Evolutionary conservation across 2,113 vertebrate genomes (phyloP), one percentile per base, ranked within the genome.

Genomic region (Bagarius yarrelli): DNA sequence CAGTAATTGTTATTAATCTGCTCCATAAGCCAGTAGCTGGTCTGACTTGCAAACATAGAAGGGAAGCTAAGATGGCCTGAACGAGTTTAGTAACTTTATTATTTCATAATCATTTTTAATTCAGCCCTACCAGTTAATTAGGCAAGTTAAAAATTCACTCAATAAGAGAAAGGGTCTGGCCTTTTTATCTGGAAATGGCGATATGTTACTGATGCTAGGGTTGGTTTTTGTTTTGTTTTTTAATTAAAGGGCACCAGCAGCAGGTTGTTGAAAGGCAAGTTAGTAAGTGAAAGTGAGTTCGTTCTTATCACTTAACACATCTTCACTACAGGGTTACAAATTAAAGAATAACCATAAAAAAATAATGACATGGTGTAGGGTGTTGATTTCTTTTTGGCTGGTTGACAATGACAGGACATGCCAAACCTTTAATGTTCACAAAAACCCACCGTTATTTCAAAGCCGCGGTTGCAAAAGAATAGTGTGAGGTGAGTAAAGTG

Each of bases 1-100:
- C 85, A 85, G 81, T 87, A 87, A 83, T 85, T 83, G 85, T 81
- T 86, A 83, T 75, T 81, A 81, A 86, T 83, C 81, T 79, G n/a
- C 78, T 85, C 81, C 59, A 74, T 81, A 81, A 84, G 78, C 69
- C 83, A 50, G 81, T 81, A 83, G 85, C 83, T 74, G 50, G 5
- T 47, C 19, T 76, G 47, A 27, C 81, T 79, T 72, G 27, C 1
- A 30, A 73, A 85, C 78, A 78, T 57, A 69, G 59, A 81, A 27
- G 47, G 27, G 25, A 71, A 34, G 32, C 56, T 52, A 63, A 61
- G 34, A 50, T 44, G 25, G 61, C 32, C 34, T 9, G 4, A 73
- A 36, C 4, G 4, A 21, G 47, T 52, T 4, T 2, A 55, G 21
- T 32, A 23, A 53, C n/a, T 55, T 53, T 72, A 71, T 71, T 11